Evolutionary conservation across 2,888 invertebrate species (phyloP), one percentile per base, ranked within the genome.

Genomic region (Corbicula japonica): DNA sequence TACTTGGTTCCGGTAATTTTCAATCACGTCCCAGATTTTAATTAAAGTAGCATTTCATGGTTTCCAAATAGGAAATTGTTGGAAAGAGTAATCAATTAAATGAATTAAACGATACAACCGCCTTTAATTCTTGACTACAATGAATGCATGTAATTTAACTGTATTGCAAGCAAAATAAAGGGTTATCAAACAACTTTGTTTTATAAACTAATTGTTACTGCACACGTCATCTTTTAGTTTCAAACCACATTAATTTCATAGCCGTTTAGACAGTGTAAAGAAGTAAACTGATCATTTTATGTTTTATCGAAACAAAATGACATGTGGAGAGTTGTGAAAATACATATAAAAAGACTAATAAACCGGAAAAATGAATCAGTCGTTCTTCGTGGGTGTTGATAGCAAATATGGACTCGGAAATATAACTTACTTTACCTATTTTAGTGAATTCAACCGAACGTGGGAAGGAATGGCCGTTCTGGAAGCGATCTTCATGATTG

Each of bases 361-460:
- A 41, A 10, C 41, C n/a, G 62, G 56, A 15, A 63, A 76, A 50
- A 15, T 70, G 41, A 87, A 87, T 66, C 50, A 58, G 21, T 88
- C 88, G 0, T 86, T 86, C 74, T 84, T 89, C 52, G 80, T 63
- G 54, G 88, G 79, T 54, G 26, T 76, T 12, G 87, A 88, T 56
- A 38, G 48, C 3, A 72, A 58, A 15, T 56, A 80, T 46, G 86
- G 86, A 4, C 84, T 81, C 84, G 86, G 86, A 30, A 88, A 89
- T 69, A 71, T 84, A 1, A 83, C 83, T 0, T 88, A 87, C 61
- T 90, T 89, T 62, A 85, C 90, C 0, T 89, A 83, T 74, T 89
- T 86, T 72, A 86, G 88, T 10, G 87, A 89, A 48, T 89, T 90
- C 65, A 84, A 89, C 73, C 56, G 89, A 63, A 65, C 84, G 26